These are phyloP conservation scores for Macrotrachela quadricornifera DNA, from an alignment of 1,140 invertebrate genomes.

Conservation along the genomic window DNA sequence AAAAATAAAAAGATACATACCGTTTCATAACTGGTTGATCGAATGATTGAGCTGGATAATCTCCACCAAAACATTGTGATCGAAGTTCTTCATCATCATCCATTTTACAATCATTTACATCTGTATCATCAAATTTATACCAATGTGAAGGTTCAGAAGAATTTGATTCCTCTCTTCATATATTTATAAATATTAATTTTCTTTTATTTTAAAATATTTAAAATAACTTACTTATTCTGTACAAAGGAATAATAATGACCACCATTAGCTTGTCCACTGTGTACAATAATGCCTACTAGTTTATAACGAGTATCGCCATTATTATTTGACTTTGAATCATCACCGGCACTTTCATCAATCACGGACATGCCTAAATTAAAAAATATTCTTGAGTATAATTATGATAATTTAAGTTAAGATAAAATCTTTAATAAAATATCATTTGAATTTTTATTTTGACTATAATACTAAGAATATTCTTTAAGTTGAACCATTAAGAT, in stretches of 20 bases:
- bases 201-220: not conserved
- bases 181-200: constrained; percentile 37
- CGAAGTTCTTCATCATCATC: constrained; percentile 54
- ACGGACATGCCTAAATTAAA: too few species aligned
- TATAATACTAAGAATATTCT: too few species aligned
- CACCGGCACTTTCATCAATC: not conserved
- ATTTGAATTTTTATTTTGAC: not conserved
- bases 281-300: constrained; percentile 82
- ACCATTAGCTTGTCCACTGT: constrained; percentile 85
- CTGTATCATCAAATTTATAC: constrained; percentile 96
- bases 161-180: constrained; percentile 25
- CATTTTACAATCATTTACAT: constrained; percentile 80
- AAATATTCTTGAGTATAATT: too few species aligned
- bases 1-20: too few species aligned
- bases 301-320: constrained; percentile 45
- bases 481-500: too few species aligned
- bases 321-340: not conserved
- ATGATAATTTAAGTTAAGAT: too few species aligned
- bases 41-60: not conserved
- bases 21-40: too few species aligned
- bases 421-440: too few species aligned
- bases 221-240: not conserved
- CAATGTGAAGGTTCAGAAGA: constrained; percentile 35
- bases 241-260: constrained; percentile 98
- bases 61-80: not conserved